Conservation (phyloP, 2,888 invertebrate genomes). For the Hedychridium roseum region DNA sequence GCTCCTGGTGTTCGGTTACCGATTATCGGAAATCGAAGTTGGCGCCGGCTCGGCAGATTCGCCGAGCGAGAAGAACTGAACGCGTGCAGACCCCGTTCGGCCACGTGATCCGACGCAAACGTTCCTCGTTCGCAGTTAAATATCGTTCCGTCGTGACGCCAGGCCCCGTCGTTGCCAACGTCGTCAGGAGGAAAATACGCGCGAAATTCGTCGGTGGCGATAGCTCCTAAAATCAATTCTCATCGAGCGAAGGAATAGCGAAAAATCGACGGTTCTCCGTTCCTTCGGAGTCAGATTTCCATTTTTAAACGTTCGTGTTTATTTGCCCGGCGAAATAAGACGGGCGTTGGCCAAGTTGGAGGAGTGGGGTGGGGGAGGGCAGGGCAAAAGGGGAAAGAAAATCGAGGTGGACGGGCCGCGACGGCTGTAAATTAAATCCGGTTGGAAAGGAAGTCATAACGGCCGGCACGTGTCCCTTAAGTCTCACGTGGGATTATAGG, state of each 20-base stretch:
- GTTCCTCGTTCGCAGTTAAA: constrained; percentile 50
- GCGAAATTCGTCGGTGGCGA: too few relatives aligned
- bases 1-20: constrained; percentile 44
- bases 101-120: too few relatives aligned
- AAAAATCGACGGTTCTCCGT: constrained; percentile 2
- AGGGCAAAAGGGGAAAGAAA: constrained; percentile 18
- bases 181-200: too few relatives aligned
- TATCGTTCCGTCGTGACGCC: constrained; percentile 29
- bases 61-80: too few relatives aligned
- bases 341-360: too few relatives aligned
- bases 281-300: constrained; percentile 18
- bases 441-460: constrained; percentile 50
- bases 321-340: not conserved
- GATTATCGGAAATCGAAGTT: constrained; percentile 54
- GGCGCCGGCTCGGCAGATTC: too few relatives aligned
- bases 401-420: constrained; percentile 40
- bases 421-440: constrained; percentile 52
- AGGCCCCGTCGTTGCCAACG: too few relatives aligned
- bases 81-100: too few relatives aligned
- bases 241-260: not conserved
- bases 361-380: not conserved
- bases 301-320: not conserved
- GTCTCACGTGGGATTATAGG: constrained; percentile 26
- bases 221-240: constrained; percentile 19
- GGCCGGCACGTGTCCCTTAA: constrained; percentile 46